Evolutionary conservation across 2,113 vertebrate genomes (phyloP).

Genomic region (Amphilophus citrinellus): DNA sequence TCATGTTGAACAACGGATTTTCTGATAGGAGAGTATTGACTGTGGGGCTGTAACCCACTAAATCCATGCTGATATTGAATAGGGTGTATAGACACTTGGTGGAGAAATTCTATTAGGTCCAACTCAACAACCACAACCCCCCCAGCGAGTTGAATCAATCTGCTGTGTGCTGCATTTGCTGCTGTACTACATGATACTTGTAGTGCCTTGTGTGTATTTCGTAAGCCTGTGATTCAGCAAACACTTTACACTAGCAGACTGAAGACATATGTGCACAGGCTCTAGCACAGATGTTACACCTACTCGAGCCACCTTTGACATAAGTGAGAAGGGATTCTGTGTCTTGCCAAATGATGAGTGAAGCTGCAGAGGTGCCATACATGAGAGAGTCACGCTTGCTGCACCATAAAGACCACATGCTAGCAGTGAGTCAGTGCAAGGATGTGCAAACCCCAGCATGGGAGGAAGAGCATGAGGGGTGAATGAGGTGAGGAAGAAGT

Average conservation of each 20-base stretch:
- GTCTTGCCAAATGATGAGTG: constrained; percentile 22
- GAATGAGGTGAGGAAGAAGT: neutral
- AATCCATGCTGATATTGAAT: constrained; percentile 64
- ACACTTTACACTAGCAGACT: constrained; percentile 19
- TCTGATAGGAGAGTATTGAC: constrained; percentile 62
- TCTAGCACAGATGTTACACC: constrained; percentile 36
- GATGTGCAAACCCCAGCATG: constrained; percentile 15
- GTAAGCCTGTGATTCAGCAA: constrained; percentile 22
- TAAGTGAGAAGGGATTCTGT: constrained; percentile 18
- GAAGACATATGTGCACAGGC: constrained; percentile 7
- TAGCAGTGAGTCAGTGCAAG: constrained; percentile 38
- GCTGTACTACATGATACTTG: constrained; percentile 21
- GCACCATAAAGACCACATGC: constrained; percentile 51
- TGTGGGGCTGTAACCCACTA: constrained; percentile 39
- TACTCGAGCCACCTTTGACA: constrained; percentile 57
- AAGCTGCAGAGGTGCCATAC: constrained; percentile 17
- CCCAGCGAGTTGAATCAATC: constrained; percentile 55
- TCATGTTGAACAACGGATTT: constrained; percentile 34
- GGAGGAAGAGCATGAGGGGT: neutral
- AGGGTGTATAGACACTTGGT: constrained; percentile 47
- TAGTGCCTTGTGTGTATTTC: neutral
- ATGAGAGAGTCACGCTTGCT: constrained; percentile 32
- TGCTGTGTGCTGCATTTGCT: constrained; percentile 20
- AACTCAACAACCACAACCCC: constrained; percentile 33
- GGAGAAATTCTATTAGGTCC: constrained; percentile 65